Percentiles rank a stretch among this genome's conserved stretches.
phyloP scores from a whole-genome alignment of 2,113 vertebrate genomes.

The Podarcis muralis region DNA sequence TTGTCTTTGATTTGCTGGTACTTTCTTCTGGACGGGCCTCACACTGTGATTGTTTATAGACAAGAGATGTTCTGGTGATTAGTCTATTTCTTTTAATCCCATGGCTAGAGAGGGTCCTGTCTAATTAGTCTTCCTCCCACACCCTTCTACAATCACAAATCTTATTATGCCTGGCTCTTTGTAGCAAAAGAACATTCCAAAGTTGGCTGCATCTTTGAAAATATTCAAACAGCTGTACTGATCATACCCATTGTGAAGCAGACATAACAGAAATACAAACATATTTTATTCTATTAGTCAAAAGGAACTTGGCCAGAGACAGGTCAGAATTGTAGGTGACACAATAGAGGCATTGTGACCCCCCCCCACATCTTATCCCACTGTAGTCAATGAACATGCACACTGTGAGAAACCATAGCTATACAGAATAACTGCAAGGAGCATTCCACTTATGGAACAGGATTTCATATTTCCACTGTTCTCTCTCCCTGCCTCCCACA shows the following conservation, averaged over 20 bases:
- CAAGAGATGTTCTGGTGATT: not conserved
- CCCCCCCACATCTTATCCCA: not conserved
- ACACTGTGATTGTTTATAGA: not conserved
- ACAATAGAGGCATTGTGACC: not conserved
- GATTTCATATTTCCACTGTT: not conserved
- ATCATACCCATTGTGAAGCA: not conserved
- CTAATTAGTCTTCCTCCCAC: not conserved
- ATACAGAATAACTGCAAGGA: not conserved
- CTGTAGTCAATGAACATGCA: not conserved
- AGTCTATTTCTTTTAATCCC: not conserved
- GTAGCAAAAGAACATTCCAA: not conserved
- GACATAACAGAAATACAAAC: not conserved
- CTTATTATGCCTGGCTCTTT: not conserved
- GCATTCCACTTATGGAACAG: not conserved
- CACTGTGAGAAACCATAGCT: not conserved
- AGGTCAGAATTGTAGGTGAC: not conserved
- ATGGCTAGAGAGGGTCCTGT: not conserved
- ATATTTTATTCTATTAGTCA: not conserved
- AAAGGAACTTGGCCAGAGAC: not conserved
- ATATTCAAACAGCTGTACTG: not conserved
- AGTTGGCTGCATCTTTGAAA: not conserved
- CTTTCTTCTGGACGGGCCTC: not conserved
- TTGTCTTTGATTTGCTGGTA: not conserved
- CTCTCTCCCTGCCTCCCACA: too few species aligned
- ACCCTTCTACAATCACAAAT: slow-evolving; percentile 3